Percentiles rank a stretch among this genome's conserved stretches.
Evolutionary conservation across 2,797 vertebrate genomes (phyloP).

Genomic region (Gymnopithys bicolor): DNA sequence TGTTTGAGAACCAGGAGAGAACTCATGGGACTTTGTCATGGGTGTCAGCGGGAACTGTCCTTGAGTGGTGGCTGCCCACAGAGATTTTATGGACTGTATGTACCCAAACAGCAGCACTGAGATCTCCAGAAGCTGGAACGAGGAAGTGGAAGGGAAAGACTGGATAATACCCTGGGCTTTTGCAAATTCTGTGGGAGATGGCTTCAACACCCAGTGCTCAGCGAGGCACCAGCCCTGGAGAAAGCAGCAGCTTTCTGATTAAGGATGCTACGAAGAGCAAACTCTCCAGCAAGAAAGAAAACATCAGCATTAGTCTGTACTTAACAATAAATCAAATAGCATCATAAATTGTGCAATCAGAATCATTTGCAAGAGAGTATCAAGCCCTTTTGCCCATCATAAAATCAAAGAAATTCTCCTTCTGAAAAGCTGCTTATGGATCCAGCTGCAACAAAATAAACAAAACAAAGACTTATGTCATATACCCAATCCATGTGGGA

Average conservation of each 20-base stretch:
- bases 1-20: slow-evolving; percentile 44
- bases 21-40: neutral
- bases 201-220: neutral
- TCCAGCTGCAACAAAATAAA: neutral
- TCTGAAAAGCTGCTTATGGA: neutral
- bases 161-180: neutral
- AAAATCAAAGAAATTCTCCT: neutral
- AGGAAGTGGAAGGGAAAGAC: neutral
- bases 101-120: neutral
- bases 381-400: neutral
- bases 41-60: neutral
- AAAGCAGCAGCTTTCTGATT: neutral
- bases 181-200: neutral
- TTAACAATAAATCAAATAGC: neutral
- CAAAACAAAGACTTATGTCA: neutral
- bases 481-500: neutral
- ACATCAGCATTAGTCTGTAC: neutral
- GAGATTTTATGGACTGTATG: neutral
- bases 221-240: neutral
- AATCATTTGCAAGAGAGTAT: neutral
- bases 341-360: neutral
- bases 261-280: neutral
- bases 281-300: neutral
- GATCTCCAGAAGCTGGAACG: neutral
- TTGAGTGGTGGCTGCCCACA: neutral